These are phyloP conservation scores for Mastigias papua DNA, from an alignment of 30 jellyfish, hydroid and myxozoan species.

Conservation along the genomic window DNA sequence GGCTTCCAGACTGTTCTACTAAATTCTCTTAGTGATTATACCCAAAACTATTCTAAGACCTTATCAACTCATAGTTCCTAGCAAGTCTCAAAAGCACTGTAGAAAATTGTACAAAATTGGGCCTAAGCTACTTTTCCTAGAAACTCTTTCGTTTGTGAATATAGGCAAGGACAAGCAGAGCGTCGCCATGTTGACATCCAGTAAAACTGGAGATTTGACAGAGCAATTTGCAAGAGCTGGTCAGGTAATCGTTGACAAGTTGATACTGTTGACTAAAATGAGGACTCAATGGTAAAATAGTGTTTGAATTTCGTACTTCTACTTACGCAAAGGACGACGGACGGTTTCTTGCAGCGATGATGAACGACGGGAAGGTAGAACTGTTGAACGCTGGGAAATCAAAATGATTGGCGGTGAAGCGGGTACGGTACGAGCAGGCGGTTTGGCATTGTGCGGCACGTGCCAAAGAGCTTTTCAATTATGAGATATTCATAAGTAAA, in stretches of 20 bases:
- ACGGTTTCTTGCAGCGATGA: slow-evolving; percentile 53
- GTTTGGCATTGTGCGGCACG: background rate
- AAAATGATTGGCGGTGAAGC: slow-evolving; percentile 12
- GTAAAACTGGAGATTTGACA: background rate
- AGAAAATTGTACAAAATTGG: background rate
- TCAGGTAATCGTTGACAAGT: background rate
- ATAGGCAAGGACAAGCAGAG: background rate
- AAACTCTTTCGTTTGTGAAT: background rate
- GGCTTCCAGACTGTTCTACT: no score
- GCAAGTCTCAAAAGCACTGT: background rate
- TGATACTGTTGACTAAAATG: background rate
- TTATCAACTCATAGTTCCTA: no score
- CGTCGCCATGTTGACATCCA: slow-evolving; percentile 1
- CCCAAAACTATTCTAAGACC: no score
- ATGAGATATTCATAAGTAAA: no score
- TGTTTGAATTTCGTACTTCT: slow-evolving; percentile 51
- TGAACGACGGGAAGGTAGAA: slow-evolving; percentile 94
- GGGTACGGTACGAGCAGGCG: no score
- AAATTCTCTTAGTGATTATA: no score
- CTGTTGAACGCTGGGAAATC: slow-evolving; percentile 75
- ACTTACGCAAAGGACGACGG: slow-evolving; percentile 93
- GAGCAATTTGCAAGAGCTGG: background rate
- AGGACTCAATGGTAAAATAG: background rate
- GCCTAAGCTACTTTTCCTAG: slow-evolving; percentile 3
- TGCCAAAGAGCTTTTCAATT: no score